phyloP scores from a whole-genome alignment of 2,888 invertebrate genomes.

The Piscicola geometra region DNA sequence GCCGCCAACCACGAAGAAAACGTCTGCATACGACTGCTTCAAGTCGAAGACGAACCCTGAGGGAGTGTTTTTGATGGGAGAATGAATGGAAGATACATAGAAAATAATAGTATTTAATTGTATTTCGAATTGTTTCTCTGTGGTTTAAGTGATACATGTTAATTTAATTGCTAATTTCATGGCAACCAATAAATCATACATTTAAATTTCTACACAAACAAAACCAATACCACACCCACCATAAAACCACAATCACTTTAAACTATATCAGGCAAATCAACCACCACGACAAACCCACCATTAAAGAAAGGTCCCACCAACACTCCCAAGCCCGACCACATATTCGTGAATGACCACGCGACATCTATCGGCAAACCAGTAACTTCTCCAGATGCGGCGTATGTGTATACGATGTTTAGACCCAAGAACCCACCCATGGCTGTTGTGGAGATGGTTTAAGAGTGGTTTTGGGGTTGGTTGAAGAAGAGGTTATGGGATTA shows the following conservation, averaged over 20 bases:
- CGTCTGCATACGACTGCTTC: constrained; percentile 46
- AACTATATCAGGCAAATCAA: not conserved
- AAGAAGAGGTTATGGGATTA: not conserved
- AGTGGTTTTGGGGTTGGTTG: not conserved
- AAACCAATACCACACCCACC: too few species aligned
- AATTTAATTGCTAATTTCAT: not conserved
- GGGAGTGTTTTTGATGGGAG: too few species aligned
- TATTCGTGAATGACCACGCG: constrained; percentile 47
- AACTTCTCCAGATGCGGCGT: constrained; percentile 47
- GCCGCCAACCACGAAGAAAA: constrained; percentile 46
- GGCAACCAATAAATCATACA: not conserved
- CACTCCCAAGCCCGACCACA: constrained; percentile 48
- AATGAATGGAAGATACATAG: too few species aligned
- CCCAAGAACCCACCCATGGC: constrained; percentile 48
- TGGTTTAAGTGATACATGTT: too few species aligned
- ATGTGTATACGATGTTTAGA: constrained; percentile 47
- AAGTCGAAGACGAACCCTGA: constrained; percentile 45
- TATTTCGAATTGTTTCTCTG: too few species aligned
- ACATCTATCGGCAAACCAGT: constrained; percentile 46
- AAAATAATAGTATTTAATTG: too few species aligned
- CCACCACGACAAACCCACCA: constrained; percentile 39
- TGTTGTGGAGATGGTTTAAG: constrained; percentile 28
- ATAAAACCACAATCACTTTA: too few species aligned
- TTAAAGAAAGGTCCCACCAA: constrained; percentile 47
- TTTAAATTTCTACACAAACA: not conserved